Evolutionary conservation across 2,888 invertebrate genomes (phyloP).

Genomic region (Cephus pygmeus): DNA sequence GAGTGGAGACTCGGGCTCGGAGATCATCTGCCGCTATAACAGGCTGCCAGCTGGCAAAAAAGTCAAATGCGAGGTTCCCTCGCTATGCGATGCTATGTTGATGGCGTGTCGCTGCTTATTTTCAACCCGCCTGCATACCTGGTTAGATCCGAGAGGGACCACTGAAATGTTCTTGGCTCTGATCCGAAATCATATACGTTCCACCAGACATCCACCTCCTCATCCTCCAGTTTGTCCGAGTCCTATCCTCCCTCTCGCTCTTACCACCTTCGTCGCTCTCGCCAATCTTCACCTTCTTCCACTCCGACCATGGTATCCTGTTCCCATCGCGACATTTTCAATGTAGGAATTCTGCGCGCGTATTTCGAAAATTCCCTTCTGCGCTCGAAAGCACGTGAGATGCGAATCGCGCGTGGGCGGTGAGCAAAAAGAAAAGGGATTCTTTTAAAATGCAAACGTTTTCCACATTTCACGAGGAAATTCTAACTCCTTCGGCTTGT

Average conservation of each 20-base stretch:
- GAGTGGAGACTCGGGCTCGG: conserved; percentile 44
- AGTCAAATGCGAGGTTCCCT: conserved; percentile 58
- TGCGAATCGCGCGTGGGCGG: neutral
- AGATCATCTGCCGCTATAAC: conserved; percentile 63
- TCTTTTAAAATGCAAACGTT: conserved; percentile 51
- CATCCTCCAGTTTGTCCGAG: conserved; percentile 17
- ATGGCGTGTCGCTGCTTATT: conserved; percentile 64
- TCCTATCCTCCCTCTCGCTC: conserved; percentile 10
- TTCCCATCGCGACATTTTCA: conserved; percentile 12
- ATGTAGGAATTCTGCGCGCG: conserved; percentile 12
- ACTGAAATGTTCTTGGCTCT: conserved; percentile 57
- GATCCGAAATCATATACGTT: conserved; percentile 57
- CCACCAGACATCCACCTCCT: conserved; percentile 17
- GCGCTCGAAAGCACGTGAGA: neutral
- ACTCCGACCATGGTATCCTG: neutral
- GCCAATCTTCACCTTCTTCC: conserved; percentile 17
- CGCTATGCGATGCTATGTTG: conserved; percentile 61
- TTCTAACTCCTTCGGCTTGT: conserved; percentile 56
- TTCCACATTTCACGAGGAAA: conserved; percentile 52
- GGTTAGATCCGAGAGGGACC: conserved; percentile 58
- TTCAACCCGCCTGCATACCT: conserved; percentile 63
- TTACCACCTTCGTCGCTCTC: conserved; percentile 23
- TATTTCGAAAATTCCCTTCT: neutral
- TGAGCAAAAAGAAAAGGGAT: conserved; percentile 26
- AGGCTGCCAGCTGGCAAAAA: conserved; percentile 65